Evolutionary conservation across 2,797 vertebrate species (phyloP).

Genomic region (Chrysocyon brachyurus): DNA sequence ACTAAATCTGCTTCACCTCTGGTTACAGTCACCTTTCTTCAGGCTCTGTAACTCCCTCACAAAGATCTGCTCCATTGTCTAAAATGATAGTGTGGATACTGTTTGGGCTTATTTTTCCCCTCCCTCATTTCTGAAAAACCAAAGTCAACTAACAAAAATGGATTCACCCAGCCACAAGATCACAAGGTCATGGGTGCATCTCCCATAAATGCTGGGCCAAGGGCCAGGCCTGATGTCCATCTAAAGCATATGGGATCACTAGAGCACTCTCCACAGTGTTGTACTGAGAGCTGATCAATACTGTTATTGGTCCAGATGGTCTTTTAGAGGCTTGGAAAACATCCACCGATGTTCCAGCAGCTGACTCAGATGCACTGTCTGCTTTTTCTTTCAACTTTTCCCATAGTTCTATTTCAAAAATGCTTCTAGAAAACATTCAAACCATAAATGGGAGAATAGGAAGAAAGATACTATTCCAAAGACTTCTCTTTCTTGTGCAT

Average conservation of each 20-base stretch:
- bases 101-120: neutral
- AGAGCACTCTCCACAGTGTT: neutral
- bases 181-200: neutral
- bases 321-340: constrained; percentile 10
- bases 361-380: neutral
- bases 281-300: neutral
- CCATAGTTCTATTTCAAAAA: neutral
- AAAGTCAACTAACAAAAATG: constrained; percentile 10
- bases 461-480: neutral
- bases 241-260: neutral
- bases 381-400: constrained; percentile 42
- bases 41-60: neutral
- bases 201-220: neutral
- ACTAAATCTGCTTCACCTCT: neutral
- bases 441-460: neutral
- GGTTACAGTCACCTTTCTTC: neutral
- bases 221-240: neutral
- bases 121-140: constrained; percentile 30
- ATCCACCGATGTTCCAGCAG: neutral
- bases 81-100: neutral
- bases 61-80: neutral
- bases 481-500: neutral
- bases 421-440: neutral
- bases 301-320: neutral
- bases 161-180: neutral